Conservation (phyloP, 2,888 invertebrate species). For the Mechanitis messenoides region DNA sequence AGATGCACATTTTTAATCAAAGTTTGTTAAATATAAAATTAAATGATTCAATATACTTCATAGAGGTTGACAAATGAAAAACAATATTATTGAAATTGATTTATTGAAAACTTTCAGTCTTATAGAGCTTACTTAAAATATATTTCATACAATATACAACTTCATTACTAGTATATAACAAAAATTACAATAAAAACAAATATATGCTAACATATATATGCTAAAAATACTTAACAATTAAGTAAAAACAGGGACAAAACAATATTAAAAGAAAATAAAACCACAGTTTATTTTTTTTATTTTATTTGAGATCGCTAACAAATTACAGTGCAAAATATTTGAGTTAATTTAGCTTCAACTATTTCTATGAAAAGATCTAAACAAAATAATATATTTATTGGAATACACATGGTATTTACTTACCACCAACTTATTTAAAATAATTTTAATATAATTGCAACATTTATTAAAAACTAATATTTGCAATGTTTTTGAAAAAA, state of each 20-base stretch:
- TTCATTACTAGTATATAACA: not conserved
- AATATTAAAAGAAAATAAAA: constrained; percentile 3
- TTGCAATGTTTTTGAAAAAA: too few relatives aligned
- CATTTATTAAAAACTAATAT: too few relatives aligned
- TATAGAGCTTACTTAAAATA: not conserved
- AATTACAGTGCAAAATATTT: not conserved
- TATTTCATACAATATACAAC: not conserved
- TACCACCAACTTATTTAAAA: too few relatives aligned
- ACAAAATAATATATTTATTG: too few relatives aligned
- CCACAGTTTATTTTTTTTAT: not conserved
- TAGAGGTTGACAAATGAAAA: not conserved
- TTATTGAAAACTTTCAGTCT: constrained; percentile 2
- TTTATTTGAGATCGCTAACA: constrained; percentile 3
- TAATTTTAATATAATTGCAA: too few relatives aligned
- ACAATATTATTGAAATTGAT: not conserved
- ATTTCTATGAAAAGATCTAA: not conserved
- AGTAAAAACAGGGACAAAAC: not conserved
- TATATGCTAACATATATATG: not conserved
- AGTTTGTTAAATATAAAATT: too few relatives aligned
- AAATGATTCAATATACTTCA: too few relatives aligned
- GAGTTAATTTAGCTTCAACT: not conserved
- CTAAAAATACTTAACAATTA: not conserved
- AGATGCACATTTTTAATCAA: too few relatives aligned
- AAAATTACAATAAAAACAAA: not conserved
- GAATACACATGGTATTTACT: too few relatives aligned